Evolutionary conservation across 2,797 vertebrate species (phyloP).

Genomic region (Lagorchestes hirsutus): DNA sequence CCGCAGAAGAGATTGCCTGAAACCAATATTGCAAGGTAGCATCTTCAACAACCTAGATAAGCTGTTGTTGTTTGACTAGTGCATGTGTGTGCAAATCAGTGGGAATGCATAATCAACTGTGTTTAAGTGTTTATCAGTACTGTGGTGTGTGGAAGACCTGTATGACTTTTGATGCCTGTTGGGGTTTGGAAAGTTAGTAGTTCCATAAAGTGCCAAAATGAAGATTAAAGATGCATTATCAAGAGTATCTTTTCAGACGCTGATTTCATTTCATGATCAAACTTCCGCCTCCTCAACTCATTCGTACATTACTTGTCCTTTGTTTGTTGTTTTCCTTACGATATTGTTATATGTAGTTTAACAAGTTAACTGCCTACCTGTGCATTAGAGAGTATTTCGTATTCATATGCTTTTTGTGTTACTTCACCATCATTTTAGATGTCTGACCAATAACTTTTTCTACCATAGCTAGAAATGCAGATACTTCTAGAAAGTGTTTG

Average conservation of each 20-base stretch:
- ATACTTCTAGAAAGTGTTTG: constrained; percentile 97
- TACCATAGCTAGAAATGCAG: constrained; percentile 93
- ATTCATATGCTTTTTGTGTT: constrained; percentile 53
- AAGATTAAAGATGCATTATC: constrained; percentile 83
- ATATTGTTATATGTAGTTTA: constrained; percentile 53
- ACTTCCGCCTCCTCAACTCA: constrained; percentile 67
- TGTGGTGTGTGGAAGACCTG: constrained; percentile 91
- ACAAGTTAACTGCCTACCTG: constrained; percentile 50
- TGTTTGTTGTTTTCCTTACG: constrained; percentile 73
- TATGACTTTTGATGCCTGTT: constrained; percentile 92
- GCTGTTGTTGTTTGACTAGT: constrained; percentile 91
- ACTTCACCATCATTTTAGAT: constrained; percentile 78
- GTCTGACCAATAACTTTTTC: constrained; percentile 89
- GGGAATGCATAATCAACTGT: constrained; percentile 96
- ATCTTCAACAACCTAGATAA: constrained; percentile 75
- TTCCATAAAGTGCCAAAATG: constrained; percentile 99
- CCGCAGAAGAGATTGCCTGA: constrained; percentile 90
- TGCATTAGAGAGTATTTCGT: constrained; percentile 55
- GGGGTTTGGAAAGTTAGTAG: constrained; percentile 95
- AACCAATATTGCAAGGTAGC: constrained; percentile 72
- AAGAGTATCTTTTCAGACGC: constrained; percentile 89
- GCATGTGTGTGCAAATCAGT: constrained; percentile 98
- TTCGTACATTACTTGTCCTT: constrained; percentile 65
- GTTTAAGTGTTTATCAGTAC: constrained; percentile 97
- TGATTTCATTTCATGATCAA: constrained; percentile 73